Evolutionary conservation across 2,113 vertebrate species (phyloP).

Genomic region (Pyrgilauda ruficollis): DNA sequence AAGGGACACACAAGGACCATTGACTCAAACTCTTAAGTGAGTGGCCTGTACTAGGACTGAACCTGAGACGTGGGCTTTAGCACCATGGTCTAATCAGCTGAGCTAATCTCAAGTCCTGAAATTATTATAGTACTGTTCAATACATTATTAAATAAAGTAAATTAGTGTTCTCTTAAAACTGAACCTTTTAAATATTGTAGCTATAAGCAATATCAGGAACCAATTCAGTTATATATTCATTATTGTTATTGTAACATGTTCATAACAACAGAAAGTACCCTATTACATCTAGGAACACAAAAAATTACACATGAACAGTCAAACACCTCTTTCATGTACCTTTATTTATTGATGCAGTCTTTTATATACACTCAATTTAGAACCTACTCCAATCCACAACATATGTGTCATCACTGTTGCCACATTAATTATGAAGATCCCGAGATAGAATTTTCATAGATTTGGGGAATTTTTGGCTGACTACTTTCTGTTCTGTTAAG

Average conservation of each 20-base stretch:
- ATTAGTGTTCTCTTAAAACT: background rate
- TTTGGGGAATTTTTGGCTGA: background rate
- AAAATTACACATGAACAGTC: background rate
- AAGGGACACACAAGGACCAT: background rate
- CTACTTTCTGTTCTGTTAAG: background rate
- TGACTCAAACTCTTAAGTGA: background rate
- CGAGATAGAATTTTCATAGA: background rate
- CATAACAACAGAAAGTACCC: background rate
- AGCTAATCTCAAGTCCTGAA: background rate
- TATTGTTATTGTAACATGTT: background rate
- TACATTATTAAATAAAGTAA: background rate
- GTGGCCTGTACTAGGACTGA: background rate
- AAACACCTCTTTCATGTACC: background rate
- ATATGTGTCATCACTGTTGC: background rate
- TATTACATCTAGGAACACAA: background rate
- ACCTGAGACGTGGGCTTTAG: rapidly evolving
- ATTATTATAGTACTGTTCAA: background rate
- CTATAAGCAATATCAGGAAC: background rate
- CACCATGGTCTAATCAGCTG: background rate
- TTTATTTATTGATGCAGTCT: background rate
- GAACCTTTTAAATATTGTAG: background rate
- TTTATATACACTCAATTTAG: background rate
- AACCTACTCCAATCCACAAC: background rate
- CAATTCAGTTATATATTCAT: background rate
- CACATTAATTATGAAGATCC: background rate